Evolutionary conservation across 1,140 invertebrate species (phyloP).

Genomic region (Diploscapter pachys): DNA sequence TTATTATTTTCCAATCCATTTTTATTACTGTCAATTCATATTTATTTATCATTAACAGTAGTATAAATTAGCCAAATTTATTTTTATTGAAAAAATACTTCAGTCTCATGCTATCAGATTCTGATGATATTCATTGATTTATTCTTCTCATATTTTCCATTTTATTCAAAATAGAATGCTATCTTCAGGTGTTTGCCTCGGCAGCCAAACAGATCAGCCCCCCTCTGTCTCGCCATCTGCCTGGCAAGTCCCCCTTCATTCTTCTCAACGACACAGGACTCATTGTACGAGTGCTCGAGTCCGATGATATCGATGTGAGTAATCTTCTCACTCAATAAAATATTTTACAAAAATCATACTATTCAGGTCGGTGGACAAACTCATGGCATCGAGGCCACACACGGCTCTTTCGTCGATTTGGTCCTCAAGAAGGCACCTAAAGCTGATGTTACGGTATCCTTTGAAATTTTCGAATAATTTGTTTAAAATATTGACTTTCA

Average conservation of each 20-base stretch:
- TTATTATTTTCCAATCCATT: too few species aligned
- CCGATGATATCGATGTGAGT: slow-evolving; percentile 45
- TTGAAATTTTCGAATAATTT: too few species aligned
- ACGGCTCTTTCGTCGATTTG: slow-evolving; percentile 59
- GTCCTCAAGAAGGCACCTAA: slow-evolving; percentile 18
- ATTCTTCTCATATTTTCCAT: too few species aligned
- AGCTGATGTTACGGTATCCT: too few species aligned
- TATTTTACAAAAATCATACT: not conserved
- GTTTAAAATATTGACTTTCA: too few species aligned
- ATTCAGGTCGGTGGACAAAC: not conserved
- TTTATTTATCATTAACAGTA: too few species aligned
- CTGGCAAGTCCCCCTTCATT: slow-evolving; percentile 71
- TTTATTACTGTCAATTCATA: too few species aligned
- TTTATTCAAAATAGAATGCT: too few species aligned
- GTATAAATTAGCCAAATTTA: too few species aligned
- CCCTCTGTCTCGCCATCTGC: slow-evolving; percentile 54
- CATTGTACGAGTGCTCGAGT: slow-evolving; percentile 44
- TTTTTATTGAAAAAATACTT: not conserved
- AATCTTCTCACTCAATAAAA: slow-evolving; percentile 5
- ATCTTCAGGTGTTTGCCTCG: slow-evolving; percentile 61
- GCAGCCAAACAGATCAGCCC: slow-evolving; percentile 62
- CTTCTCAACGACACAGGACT: slow-evolving; percentile 59
- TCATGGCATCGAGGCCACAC: slow-evolving; percentile 67
- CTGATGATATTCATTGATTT: not conserved
- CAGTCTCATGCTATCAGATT: not conserved